phyloP scores from a whole-genome alignment of 2,888 invertebrate species.

The Cordylochernes scorpioides region DNA sequence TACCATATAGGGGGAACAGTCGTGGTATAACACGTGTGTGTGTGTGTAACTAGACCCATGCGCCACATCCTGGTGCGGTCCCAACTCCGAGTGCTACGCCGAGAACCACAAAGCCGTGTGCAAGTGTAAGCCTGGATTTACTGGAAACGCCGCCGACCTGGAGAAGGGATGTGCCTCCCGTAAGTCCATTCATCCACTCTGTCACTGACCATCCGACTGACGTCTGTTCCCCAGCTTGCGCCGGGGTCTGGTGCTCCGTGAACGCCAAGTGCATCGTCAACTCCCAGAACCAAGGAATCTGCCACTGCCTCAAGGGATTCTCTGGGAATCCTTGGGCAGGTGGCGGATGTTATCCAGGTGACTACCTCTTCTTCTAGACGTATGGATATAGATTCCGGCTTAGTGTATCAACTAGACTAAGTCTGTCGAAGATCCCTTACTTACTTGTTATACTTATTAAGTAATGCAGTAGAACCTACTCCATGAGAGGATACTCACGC shows the following conservation, averaged over 20 bases:
- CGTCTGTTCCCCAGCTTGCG: constrained; percentile 14
- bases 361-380: not conserved
- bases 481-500: no score
- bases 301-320: constrained; percentile 58
- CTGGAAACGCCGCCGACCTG: constrained; percentile 39
- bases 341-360: constrained; percentile 36
- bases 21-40: no score
- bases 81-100: constrained; percentile 59
- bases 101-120: constrained; percentile 62
- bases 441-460: no score
- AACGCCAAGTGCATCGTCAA: constrained; percentile 39
- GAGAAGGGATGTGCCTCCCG: constrained; percentile 19
- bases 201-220: not conserved
- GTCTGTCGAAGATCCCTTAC: no score
- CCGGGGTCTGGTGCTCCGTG: constrained; percentile 19
- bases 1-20: no score
- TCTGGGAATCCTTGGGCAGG: constrained; percentile 76
- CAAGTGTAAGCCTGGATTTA: constrained; percentile 46
- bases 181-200: constrained; percentile 4
- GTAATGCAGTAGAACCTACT: no score
- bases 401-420: no score
- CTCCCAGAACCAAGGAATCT: constrained; percentile 46
- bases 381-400: no score
- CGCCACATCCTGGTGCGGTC: constrained; percentile 31
- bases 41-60: constrained; percentile 25